Conservation (phyloP, 2,797 vertebrate genomes). For the Scleropages formosus region DNA sequence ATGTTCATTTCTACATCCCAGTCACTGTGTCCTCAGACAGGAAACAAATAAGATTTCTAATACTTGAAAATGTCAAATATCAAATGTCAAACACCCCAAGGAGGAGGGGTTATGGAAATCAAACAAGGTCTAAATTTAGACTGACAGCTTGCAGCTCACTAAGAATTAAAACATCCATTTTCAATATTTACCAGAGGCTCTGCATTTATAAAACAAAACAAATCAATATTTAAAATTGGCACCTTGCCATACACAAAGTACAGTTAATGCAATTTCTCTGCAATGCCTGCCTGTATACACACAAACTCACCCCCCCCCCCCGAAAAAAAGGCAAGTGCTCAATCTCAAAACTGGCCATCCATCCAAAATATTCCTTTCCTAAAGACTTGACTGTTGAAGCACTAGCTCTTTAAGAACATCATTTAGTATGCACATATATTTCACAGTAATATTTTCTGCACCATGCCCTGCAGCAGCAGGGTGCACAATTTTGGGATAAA, state of each 20-base stretch:
- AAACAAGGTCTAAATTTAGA: background rate
- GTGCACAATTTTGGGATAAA: conserved; percentile 17
- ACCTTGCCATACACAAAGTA: background rate
- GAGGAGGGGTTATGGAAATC: background rate
- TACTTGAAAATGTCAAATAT: too few relatives aligned
- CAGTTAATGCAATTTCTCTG: background rate
- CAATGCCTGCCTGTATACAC: background rate
- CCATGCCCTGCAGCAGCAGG: conserved; percentile 11
- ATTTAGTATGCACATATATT: conserved; percentile 36
- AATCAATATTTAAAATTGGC: background rate
- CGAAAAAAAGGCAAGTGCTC: background rate
- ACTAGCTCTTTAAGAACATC: background rate
- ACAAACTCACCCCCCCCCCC: too few relatives aligned
- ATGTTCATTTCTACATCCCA: too few relatives aligned
- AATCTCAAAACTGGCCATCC: conserved; percentile 7
- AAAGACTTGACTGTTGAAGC: background rate
- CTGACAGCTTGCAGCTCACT: background rate
- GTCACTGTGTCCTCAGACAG: too few relatives aligned
- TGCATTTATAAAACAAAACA: background rate
- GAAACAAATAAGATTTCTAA: background rate
- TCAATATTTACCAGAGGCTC: background rate
- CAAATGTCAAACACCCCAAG: background rate
- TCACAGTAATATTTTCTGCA: conserved; percentile 26
- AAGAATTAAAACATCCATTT: background rate
- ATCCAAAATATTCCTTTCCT: background rate